Base-by-base conservation (phyloP, 2,888 invertebrate species). In the Ormyrus thymus region DNA sequence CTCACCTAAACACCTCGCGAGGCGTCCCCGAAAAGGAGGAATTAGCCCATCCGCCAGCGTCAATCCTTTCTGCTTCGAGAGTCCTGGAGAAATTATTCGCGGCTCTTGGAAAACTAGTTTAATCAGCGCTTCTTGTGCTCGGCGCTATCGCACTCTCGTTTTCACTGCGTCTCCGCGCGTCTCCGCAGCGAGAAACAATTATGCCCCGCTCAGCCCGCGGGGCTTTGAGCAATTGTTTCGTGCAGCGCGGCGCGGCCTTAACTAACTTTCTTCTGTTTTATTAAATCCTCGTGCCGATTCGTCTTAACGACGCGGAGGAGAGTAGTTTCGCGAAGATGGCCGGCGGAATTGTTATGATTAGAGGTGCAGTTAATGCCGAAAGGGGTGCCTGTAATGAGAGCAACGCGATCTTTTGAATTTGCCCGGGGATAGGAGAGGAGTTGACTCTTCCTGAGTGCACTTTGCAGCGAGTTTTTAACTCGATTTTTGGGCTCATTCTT, bases 211-310 rank as follows among this genome's bases (percentile, higher is more conserved):
- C 53, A 10, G 45, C 11, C 15, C 6, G 3, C 11, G 50, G 10
- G 64, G 64, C 69, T 70, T 76, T 70, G 76, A 55, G 62, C 61
- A 76, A 76, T 76, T 76, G 70, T 76, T 76, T 65, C 56, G 45
- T 5, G 53, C 11, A 48, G 58, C 43, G 11, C 45, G 7, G 62
- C 9, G 51, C 6, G 50, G 11, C 13, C 29, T 29, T 29, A 29
- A 29, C 29, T 29, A 29, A 29, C 29, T 29, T 3, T 7, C 43
- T 6, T 6, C 43, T 29, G 11, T 43, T 45, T 61, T 45, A 61
- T n/a, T 43, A 61, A 10, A n/a, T 9, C 51, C 7, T 1, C 51
- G 10, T 51, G 51, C 9, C 51, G 51, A 10, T 51, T 51, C 10
- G 10, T 51, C 51, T 51, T 51, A 51, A 10, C 51, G 7, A 9